A percentile compares a stretch with the other conserved stretches of the same genome.
phyloP scores from a whole-genome alignment of 2,888 invertebrate species.

The Sericinus montela region DNA sequence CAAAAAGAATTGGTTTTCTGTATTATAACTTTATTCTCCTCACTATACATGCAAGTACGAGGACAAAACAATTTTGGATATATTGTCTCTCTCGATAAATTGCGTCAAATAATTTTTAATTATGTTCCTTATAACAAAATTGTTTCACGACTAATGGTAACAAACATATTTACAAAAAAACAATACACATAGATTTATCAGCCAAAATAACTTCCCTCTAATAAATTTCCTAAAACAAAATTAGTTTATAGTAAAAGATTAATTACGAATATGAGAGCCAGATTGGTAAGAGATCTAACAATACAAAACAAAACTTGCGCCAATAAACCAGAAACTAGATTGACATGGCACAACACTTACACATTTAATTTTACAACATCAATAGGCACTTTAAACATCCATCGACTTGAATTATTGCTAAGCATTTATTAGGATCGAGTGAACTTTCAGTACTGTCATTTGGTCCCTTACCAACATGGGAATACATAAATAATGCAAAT shows the following conservation, averaged over 20 bases:
- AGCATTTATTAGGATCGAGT: conserved; percentile 22
- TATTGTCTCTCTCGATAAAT: conserved; percentile 27
- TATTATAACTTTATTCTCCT: conserved; percentile 72
- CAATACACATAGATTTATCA: conserved; percentile 9
- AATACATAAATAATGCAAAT: conserved; percentile 25
- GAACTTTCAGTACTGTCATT: conserved; percentile 22
- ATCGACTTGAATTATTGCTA: conserved; percentile 37
- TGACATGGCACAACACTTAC: conserved; percentile 48
- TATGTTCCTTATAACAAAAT: conserved; percentile 33
- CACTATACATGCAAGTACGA: conserved; percentile 74
- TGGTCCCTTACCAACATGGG: conserved; percentile 47
- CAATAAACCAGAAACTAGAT: conserved; percentile 16
- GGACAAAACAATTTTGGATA: conserved; percentile 55
- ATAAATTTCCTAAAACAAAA: conserved; percentile 8
- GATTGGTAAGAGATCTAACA: conserved; percentile 45
- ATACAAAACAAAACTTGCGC: conserved; percentile 25
- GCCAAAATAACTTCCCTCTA: conserved; percentile 5
- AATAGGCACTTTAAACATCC: conserved; percentile 53
- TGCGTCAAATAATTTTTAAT: conserved; percentile 46
- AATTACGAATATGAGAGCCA: conserved; percentile 38
- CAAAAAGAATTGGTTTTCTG: conserved; percentile 32
- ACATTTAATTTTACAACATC: conserved; percentile 38
- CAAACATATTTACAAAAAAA: conserved; percentile 40
- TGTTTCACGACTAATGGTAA: conserved; percentile 46
- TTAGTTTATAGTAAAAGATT: conserved; percentile 3